Evolutionary conservation across 2,888 invertebrate genomes (phyloP).

Genomic region (Graphium colonna): DNA sequence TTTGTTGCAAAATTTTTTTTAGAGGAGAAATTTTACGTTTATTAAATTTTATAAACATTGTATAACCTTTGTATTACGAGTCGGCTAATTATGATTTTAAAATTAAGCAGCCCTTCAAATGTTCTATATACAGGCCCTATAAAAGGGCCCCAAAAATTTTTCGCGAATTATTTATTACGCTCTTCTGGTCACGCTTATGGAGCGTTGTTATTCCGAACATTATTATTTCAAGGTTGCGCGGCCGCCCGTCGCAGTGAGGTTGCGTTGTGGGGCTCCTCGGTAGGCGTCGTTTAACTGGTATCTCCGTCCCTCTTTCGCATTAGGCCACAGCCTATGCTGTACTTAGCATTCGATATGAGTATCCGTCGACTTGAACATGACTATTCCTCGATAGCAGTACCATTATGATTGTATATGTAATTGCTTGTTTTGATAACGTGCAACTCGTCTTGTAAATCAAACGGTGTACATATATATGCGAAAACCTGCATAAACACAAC

Average conservation of each 20-base stretch:
- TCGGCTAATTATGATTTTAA: not conserved
- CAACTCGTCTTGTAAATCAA: conserved; percentile 6
- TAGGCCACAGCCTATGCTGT: conserved; percentile 65
- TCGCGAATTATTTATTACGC: conserved; percentile 69
- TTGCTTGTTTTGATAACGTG: conserved; percentile 44
- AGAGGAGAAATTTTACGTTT: not conserved
- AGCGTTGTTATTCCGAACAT: conserved; percentile 80
- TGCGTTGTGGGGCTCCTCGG: conserved; percentile 79
- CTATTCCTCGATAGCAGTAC: conserved; percentile 57
- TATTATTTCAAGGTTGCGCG: conserved; percentile 80
- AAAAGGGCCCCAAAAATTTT: conserved; percentile 47
- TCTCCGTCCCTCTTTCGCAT: conserved; percentile 73
- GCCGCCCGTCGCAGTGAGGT: conserved; percentile 73
- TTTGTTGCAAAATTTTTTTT: not conserved
- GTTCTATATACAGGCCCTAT: conserved; percentile 6
- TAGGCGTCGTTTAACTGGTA: conserved; percentile 72
- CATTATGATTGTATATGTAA: conserved; percentile 50
- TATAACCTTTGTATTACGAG: not conserved
- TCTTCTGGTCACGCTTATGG: conserved; percentile 78
- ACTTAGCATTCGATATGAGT: conserved; percentile 71
- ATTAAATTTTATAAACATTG: not conserved
- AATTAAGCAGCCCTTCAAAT: not conserved
- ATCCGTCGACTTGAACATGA: conserved; percentile 56
- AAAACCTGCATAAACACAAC: conserved; percentile 41
- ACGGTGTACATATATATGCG: conserved; percentile 34